phyloP scores from a whole-genome alignment of 2,113 vertebrate species.

The Sminthopsis crassicaudata region DNA sequence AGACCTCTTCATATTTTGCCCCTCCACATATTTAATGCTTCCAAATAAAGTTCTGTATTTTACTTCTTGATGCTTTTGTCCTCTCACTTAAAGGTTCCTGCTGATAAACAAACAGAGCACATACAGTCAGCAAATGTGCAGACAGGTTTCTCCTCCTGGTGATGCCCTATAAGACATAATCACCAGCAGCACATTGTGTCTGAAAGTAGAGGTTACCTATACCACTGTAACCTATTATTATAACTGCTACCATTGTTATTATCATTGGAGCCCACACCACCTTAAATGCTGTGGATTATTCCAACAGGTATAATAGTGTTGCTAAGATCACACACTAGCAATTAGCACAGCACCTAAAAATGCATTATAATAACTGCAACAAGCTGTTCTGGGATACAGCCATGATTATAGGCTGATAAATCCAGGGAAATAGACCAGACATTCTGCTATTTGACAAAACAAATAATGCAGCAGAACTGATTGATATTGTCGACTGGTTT shows the following conservation, averaged over 20 bases:
- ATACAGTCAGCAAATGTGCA: not conserved
- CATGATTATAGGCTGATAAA: conserved; percentile 65
- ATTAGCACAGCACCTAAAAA: not conserved
- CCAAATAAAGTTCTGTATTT: conserved; percentile 1
- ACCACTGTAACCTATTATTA: not conserved
- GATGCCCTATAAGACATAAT: not conserved
- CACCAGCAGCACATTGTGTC: not conserved
- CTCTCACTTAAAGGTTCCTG: not conserved
- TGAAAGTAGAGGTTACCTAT: not conserved
- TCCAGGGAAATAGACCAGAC: conserved; percentile 59
- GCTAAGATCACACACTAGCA: not conserved
- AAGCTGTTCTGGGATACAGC: conserved; percentile 69
- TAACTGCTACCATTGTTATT: not conserved
- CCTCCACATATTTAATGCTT: not conserved
- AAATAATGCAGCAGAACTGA: conserved; percentile 61
- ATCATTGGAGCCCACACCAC: not conserved
- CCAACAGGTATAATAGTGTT: not conserved
- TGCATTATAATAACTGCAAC: conserved; percentile 64
- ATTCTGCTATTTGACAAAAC: conserved; percentile 62
- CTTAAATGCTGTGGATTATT: not conserved
- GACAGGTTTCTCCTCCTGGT: conserved; percentile 25
- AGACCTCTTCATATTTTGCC: not conserved
- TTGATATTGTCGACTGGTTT: not conserved
- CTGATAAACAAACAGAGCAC: not conserved
- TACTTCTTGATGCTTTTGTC: not conserved